Conservation (phyloP, 2,888 invertebrate species). For the Nomada lathburiana region DNA sequence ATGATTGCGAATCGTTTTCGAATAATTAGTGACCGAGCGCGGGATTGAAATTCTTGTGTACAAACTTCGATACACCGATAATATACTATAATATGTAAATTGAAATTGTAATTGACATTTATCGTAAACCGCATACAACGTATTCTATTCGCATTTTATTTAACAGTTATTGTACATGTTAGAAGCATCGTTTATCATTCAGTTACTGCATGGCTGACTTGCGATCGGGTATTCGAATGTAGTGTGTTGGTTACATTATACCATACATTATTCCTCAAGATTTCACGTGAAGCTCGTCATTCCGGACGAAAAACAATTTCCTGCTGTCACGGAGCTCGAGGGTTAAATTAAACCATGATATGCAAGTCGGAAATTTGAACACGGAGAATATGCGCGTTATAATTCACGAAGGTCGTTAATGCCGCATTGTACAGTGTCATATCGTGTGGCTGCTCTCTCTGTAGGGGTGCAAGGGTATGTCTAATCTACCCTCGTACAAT, state of each 20-base stretch:
- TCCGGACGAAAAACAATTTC: not conserved
- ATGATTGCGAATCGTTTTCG: slow-evolving; percentile 27
- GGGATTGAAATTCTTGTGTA: slow-evolving; percentile 9
- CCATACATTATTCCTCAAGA: too few species aligned
- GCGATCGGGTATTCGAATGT: too few species aligned
- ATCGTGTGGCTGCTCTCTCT: slow-evolving; percentile 44
- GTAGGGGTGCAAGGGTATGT: slow-evolving; percentile 46
- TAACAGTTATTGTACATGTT: too few species aligned
- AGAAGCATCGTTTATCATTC: too few species aligned
- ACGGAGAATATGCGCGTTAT: slow-evolving; percentile 38
- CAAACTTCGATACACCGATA: slow-evolving; percentile 2
- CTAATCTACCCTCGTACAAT: slow-evolving; percentile 52
- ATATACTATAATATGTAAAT: not conserved
- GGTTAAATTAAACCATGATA: slow-evolving; percentile 30
- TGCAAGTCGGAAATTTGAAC: slow-evolving; percentile 33
- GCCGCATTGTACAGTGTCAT: slow-evolving; percentile 56
- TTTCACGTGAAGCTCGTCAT: not conserved
- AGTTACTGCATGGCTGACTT: too few species aligned
- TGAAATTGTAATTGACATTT: not conserved
- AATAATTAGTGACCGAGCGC: slow-evolving; percentile 34
- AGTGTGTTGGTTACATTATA: too few species aligned
- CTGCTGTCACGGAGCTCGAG: not conserved
- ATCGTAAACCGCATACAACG: too few species aligned
- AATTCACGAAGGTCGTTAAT: slow-evolving; percentile 59
- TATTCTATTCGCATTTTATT: too few species aligned